These are phyloP conservation scores for Lamellibrachia columna DNA, from an alignment of 2,888 invertebrate species.

Conservation along the genomic window DNA sequence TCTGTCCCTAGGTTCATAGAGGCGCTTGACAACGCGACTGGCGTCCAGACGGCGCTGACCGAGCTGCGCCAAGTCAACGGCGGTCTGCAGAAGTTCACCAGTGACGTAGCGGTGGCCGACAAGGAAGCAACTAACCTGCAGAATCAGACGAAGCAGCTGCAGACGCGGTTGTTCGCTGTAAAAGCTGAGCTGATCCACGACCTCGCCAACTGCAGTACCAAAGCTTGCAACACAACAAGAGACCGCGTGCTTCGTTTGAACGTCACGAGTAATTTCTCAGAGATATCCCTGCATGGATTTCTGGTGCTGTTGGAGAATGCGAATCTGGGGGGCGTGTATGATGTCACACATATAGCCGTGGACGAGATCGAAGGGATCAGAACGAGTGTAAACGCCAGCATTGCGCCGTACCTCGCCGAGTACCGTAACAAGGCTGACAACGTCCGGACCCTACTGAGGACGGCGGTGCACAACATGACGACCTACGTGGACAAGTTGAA, in stretches of 20 bases:
- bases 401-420: background rate
- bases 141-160: background rate
- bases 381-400: background rate
- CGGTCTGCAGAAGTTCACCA: background rate
- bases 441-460: background rate
- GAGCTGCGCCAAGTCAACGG: background rate
- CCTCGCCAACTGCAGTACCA: background rate
- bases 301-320: background rate
- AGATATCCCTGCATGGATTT: background rate
- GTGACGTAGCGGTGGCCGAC: background rate
- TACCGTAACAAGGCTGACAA: background rate
- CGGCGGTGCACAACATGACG: background rate
- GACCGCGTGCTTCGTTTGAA: background rate
- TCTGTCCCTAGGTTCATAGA: background rate
- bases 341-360: background rate
- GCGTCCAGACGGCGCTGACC: background rate
- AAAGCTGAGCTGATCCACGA: background rate
- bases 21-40: background rate
- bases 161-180: background rate
- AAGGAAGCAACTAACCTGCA: background rate
- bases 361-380: background rate
- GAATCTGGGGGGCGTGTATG: background rate
- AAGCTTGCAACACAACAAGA: background rate
- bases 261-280: background rate
- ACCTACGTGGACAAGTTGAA: background rate